These are phyloP conservation scores for Chelon labrosus DNA, from an alignment of 2,797 vertebrate species.

Conservation along the genomic window DNA sequence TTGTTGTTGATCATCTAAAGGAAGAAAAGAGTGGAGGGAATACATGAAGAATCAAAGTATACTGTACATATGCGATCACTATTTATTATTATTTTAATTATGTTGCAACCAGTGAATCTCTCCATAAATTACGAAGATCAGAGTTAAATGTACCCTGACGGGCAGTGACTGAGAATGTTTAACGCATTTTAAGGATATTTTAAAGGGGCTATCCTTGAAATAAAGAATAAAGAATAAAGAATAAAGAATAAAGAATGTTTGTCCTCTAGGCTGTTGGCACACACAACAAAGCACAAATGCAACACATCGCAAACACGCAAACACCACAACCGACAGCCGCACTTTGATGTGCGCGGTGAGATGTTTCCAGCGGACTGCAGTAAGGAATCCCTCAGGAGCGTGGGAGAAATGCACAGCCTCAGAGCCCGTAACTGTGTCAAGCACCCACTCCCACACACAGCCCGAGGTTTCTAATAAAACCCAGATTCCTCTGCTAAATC, in stretches of 20 bases:
- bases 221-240: too few relatives aligned
- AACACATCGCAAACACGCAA: conserved; percentile 15
- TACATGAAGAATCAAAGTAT: neutral
- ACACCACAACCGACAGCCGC: conserved; percentile 21
- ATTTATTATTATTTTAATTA: neutral
- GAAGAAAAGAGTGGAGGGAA: neutral
- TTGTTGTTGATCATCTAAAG: too few relatives aligned
- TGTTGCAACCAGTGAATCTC: neutral
- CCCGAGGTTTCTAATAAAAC: conserved; percentile 63
- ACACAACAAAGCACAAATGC: conserved; percentile 20
- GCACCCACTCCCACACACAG: conserved; percentile 71
- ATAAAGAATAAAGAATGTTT: conserved; percentile 20
- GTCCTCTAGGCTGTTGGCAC: conserved; percentile 19
- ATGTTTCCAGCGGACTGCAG: conserved; percentile 62
- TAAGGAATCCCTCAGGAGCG: conserved; percentile 64
- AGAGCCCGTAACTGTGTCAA: conserved; percentile 70
- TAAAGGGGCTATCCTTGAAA: too few relatives aligned
- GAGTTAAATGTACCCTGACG: neutral
- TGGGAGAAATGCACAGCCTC: conserved; percentile 76
- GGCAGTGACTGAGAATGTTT: neutral
- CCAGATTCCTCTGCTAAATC: conserved; percentile 57
- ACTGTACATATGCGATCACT: too few relatives aligned
- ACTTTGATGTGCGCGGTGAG: conserved; percentile 46
- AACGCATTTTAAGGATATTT: conserved; percentile 15
- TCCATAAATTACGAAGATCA: neutral